phyloP scores from a whole-genome alignment of 1,140 invertebrate species.

The Platyscapa corneri region DNA sequence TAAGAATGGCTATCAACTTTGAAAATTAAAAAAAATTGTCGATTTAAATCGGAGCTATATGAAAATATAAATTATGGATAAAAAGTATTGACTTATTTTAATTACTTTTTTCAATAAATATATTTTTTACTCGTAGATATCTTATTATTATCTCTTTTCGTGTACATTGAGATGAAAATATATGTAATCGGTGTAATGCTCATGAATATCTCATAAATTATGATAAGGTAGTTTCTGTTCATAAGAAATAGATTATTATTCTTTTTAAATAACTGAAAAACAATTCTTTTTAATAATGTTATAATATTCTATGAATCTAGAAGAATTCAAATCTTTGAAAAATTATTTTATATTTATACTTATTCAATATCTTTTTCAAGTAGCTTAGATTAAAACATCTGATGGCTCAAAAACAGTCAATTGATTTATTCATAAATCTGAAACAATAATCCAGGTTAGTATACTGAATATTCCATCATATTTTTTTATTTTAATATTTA shows the following conservation, averaged over 20 bases:
- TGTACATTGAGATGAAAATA: not conserved
- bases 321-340: too few species aligned
- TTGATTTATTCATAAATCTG: too few species aligned
- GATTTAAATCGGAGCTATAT: not conserved
- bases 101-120: not conserved
- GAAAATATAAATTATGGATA: not conserved
- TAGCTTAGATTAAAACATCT: too few species aligned
- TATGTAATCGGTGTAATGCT: slow-evolving; percentile 18
- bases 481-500: too few species aligned
- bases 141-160: slow-evolving; percentile 17
- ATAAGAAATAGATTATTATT: slow-evolving; percentile 5
- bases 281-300: slow-evolving; percentile 6
- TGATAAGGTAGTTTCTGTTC: slow-evolving; percentile 19
- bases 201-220: slow-evolving; percentile 13
- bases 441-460: too few species aligned
- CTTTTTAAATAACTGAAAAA: not conserved
- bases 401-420: too few species aligned
- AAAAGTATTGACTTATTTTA: slow-evolving; percentile 10
- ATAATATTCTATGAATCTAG: too few species aligned
- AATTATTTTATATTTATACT: too few species aligned
- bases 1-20: not conserved
- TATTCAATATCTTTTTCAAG: too few species aligned
- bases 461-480: too few species aligned
- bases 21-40: slow-evolving; percentile 41
- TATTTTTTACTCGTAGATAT: slow-evolving; percentile 18